Evolutionary conservation across 1,140 invertebrate genomes (phyloP).

Genomic region (Procambarus virginalis): DNA sequence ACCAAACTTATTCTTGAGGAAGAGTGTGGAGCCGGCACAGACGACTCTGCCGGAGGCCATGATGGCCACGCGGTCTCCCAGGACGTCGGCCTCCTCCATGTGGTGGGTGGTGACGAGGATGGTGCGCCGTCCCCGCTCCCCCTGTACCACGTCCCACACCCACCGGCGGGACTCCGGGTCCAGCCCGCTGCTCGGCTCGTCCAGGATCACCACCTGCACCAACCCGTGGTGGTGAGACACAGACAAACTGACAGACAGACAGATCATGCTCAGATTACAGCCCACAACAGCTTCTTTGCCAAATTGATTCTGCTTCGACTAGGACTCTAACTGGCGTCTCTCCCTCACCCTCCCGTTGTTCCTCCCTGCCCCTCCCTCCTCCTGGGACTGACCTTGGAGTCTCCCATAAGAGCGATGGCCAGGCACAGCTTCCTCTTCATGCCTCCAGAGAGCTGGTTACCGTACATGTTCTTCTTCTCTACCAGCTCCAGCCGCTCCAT

Average conservation of each 20-base stretch:
- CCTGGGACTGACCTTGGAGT: constrained; percentile 72
- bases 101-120: constrained; percentile 83
- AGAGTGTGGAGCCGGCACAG: constrained; percentile 80
- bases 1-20: constrained; percentile 80
- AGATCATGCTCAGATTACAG: too few species aligned
- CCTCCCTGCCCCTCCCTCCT: not conserved
- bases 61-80: constrained; percentile 83
- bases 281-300: too few species aligned
- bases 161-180: constrained; percentile 79
- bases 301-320: too few species aligned
- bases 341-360: not conserved
- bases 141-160: constrained; percentile 78
- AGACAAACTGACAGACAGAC: too few species aligned
- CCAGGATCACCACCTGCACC: constrained; percentile 76
- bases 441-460: constrained; percentile 78
- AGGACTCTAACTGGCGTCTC: not conserved
- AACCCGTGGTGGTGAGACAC: not conserved
- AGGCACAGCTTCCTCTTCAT: constrained; percentile 80
- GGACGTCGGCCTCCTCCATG: constrained; percentile 78
- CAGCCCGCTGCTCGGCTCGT: constrained; percentile 77
- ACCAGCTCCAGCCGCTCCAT: constrained; percentile 77
- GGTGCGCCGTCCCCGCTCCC: constrained; percentile 75
- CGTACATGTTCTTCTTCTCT: constrained; percentile 77
- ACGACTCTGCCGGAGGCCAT: constrained; percentile 80
- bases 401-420: constrained; percentile 79